Base-by-base conservation (phyloP, 2,113 vertebrate genomes). In the Psittacus erithacus region DNA sequence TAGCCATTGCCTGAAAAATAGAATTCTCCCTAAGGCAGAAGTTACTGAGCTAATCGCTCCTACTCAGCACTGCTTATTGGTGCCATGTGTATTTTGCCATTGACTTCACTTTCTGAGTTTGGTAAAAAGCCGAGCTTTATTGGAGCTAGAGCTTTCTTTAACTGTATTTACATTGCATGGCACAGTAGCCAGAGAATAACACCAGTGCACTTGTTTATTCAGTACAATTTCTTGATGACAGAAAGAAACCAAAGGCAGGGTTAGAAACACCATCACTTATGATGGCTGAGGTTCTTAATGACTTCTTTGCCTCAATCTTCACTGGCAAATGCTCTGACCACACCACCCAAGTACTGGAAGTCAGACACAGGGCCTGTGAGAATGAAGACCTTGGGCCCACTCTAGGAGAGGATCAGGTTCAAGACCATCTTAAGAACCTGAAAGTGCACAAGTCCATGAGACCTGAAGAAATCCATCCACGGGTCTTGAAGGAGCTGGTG, bases 101-200 rank as follows among this genome's bases (percentile, higher is more conserved):
- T 90, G 65, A 20, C 52, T 89, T 89, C 8, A 2, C 18, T 88
- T 86, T 46, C 0, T 57, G 57, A 43, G 38, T 41, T 49, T 88
- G 89, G 52, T 78, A 46, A 78, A 86, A 92, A 90, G 67, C 74
- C 80, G 93, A 87, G 16, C 22, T 93, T 85, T 68, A 69, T 38
- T 47, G 49, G 23, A 92, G 53, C 59, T 68, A 60, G 57, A 79
- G 17, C 27, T 95, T 90, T 93, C 65, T 86, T 1, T 23, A 62
- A 17, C 38, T 92, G 13, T 9, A 12, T 68, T 35, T 65, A 12
- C 50, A 43, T 18, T 63, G 19, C 7, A 8, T 57, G 67, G 38
- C 49, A 67, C n/a, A 6, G 7, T 55, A 76, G 49, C 41, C 28
- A 31, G 29, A 50, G 57, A 86, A 71, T 71, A 55, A 75, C 25